Conservation (phyloP, 2,888 invertebrate species). For the Scrobipalpa costella region DNA sequence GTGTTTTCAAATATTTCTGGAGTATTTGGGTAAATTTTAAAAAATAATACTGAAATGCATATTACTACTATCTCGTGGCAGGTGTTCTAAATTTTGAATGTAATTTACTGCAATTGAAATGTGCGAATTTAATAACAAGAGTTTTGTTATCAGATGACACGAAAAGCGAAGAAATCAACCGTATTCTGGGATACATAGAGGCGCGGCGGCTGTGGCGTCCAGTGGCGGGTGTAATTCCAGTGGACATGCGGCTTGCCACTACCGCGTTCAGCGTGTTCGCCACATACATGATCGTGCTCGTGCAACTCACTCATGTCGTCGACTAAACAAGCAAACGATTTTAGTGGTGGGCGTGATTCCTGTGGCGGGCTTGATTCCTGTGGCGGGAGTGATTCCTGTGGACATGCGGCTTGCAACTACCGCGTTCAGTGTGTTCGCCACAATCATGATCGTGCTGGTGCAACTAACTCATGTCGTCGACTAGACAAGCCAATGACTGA, state of each 20-base stretch:
- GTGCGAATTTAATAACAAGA: background rate
- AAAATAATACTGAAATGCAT: too few relatives aligned
- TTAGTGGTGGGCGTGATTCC: background rate
- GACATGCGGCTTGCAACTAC: conserved; percentile 29
- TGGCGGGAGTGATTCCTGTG: conserved; percentile 28
- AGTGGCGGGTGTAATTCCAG: background rate
- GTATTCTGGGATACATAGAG: conserved; percentile 24
- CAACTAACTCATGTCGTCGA: conserved; percentile 29
- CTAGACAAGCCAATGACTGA: background rate
- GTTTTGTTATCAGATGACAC: background rate
- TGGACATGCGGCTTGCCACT: background rate
- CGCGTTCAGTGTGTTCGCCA: conserved; percentile 29
- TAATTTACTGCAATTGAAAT: too few relatives aligned
- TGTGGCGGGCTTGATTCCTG: conserved; percentile 9
- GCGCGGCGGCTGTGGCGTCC: conserved; percentile 25
- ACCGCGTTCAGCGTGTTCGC: background rate
- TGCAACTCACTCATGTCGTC: conserved; percentile 13
- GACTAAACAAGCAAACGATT: background rate
- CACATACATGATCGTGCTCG: conserved; percentile 15
- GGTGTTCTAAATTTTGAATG: too few relatives aligned
- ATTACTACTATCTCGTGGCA: too few relatives aligned
- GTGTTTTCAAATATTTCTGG: too few relatives aligned
- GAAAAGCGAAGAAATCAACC: background rate
- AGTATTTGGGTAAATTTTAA: too few relatives aligned
- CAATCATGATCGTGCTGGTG: conserved; percentile 29